phyloP scores from a whole-genome alignment of 2,888 invertebrate species.

The Lasioglossum pauxillum region DNA sequence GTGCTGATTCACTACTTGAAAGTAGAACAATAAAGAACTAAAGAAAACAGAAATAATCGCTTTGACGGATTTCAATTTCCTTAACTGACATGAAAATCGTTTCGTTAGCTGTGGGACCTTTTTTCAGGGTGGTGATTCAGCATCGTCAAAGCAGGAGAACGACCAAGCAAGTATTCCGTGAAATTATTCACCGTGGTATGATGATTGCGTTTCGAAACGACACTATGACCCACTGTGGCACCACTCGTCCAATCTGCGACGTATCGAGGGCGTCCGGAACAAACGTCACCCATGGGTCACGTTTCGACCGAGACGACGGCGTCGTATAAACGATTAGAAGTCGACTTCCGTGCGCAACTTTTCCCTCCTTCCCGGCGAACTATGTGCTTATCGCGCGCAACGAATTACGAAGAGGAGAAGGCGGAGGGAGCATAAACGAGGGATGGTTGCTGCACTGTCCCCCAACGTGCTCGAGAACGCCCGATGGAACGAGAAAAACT shows the following conservation, averaged over 20 bases:
- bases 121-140: too few relatives aligned
- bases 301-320: slow-evolving; percentile 38
- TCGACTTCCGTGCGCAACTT: slow-evolving; percentile 38
- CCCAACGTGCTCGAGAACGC: slow-evolving; percentile 23
- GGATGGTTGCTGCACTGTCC: slow-evolving; percentile 23
- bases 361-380: slow-evolving; percentile 23
- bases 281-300: slow-evolving; percentile 56
- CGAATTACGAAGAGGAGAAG: slow-evolving; percentile 41
- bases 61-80: too few relatives aligned
- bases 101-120: not conserved
- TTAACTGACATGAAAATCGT: not conserved
- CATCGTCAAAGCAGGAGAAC: not conserved
- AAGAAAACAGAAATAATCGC: too few relatives aligned
- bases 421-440: slow-evolving; percentile 38
- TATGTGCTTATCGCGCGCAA: slow-evolving; percentile 56
- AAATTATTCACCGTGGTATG: not conserved
- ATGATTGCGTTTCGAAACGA: not conserved
- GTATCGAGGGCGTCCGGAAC: slow-evolving; percentile 20
- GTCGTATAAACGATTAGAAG: slow-evolving; percentile 46
- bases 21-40: too few relatives aligned
- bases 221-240: not conserved
- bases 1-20: not conserved
- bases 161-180: not conserved
- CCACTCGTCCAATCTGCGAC: slow-evolving; percentile 33
- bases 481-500: slow-evolving; percentile 16